phyloP scores from a whole-genome alignment of 2,888 invertebrate genomes.

The Brachypterus glaber region DNA sequence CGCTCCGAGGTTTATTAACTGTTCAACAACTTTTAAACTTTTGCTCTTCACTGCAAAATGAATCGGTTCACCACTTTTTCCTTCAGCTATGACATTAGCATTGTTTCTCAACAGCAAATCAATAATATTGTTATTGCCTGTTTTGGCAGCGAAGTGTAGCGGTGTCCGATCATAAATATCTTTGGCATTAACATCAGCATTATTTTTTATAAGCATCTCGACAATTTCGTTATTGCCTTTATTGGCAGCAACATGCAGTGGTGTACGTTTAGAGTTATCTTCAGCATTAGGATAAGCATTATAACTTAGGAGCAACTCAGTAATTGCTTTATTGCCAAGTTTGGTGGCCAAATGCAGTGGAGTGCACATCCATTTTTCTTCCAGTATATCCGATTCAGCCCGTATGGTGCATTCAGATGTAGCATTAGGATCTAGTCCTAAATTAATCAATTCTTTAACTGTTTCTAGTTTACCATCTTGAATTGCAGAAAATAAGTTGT shows the following conservation, averaged over 20 bases:
- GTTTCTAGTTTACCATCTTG: too few relatives aligned
- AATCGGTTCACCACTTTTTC: not conserved
- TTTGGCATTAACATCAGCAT: too few relatives aligned
- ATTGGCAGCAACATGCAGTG: slow-evolving; percentile 7
- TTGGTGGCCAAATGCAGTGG: slow-evolving; percentile 8
- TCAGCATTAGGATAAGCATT: slow-evolving; percentile 2
- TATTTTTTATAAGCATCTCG: not conserved
- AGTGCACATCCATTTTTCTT: slow-evolving; percentile 2
- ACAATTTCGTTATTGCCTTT: slow-evolving; percentile 3
- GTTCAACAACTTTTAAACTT: not conserved
- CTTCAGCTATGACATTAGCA: not conserved
- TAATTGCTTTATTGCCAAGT: slow-evolving; percentile 1
- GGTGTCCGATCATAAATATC: too few relatives aligned
- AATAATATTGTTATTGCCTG: not conserved
- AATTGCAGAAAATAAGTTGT: too few relatives aligned
- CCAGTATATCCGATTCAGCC: too few relatives aligned
- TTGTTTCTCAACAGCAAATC: slow-evolving; percentile 3
- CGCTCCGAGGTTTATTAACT: not conserved
- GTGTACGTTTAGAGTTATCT: slow-evolving; percentile 5
- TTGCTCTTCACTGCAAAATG: slow-evolving; percentile 3
- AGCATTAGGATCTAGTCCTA: too few relatives aligned
- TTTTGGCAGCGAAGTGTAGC: slow-evolving; percentile 1
- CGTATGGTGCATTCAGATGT: too few relatives aligned
- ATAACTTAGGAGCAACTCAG: slow-evolving; percentile 3
- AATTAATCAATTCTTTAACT: too few relatives aligned